Base-by-base conservation (phyloP, 2,797 vertebrate species). In the Peromyscus aztecus region DNA sequence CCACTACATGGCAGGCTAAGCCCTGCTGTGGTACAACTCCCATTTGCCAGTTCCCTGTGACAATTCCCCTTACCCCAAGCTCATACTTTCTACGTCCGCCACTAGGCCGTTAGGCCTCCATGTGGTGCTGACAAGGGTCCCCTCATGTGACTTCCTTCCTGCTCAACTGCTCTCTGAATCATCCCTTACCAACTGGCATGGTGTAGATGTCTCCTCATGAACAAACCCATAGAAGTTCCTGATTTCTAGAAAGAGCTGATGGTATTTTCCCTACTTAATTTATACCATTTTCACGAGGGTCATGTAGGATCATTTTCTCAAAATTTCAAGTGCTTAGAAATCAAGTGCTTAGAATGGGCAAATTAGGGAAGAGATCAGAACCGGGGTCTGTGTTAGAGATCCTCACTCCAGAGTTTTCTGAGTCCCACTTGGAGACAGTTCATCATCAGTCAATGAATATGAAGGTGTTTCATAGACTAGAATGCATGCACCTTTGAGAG, bases 1-100 rank as follows among this genome's bases (percentile, higher is more conserved):
- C 34, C 63, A 55, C 8, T 16, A 24, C 16, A 24, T 11, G 14
- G 19, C 4, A n/a, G 23, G 8, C 27, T 34, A 10, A 37, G n/a
- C 4, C 46, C 46, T 37, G 65, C 34, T 46, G 31, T 24, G 49
- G 14, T 10, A 19, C 10, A 3, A 40, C 59, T 43, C n/a, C 27
- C 1, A 7, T n/a, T 65, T 27, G 14, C 19, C 2, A 34, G 37
- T 24, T 37, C 55, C 37, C 9, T 24, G 1, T 10, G 34, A 6
- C 5, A 46, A 1, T 19, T 37, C 2, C 67, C 17, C 40, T 76
- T 9, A 0, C 0, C 11, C 23, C 2, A 34, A 1, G 5, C 27
- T 69, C 16, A 4, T 2, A 2, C n/a, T 46, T 78, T 11, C 89
- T 75, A n/a, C 0, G 6, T 21, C 61, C 0, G 12, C 34, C 4